Conservation (phyloP, 2,797 vertebrate species). For the Rhincodon typus region DNA sequence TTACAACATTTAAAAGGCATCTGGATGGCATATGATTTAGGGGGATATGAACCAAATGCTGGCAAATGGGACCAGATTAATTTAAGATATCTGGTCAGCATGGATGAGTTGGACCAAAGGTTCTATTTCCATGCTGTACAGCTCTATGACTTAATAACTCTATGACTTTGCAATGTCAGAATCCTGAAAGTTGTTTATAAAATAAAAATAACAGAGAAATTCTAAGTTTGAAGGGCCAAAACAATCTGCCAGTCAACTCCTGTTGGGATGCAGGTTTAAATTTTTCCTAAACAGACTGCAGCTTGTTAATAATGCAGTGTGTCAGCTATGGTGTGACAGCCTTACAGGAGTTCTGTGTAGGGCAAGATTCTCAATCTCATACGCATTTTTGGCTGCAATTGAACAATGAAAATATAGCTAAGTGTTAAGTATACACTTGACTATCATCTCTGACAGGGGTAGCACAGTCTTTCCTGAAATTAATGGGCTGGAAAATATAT, state of each 20-base stretch:
- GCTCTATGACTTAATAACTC: too few relatives aligned
- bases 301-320: neutral
- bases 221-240: neutral
- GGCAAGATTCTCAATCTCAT: neutral
- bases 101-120: too few relatives aligned
- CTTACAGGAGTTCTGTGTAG: neutral
- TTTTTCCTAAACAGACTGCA: neutral
- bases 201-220: neutral
- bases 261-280: neutral
- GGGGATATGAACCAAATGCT: too few relatives aligned
- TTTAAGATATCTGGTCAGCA: too few relatives aligned
- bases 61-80: too few relatives aligned
- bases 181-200: neutral
- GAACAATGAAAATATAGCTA: neutral
- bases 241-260: neutral
- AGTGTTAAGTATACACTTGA: neutral
- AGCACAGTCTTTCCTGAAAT: neutral
- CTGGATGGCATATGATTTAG: too few relatives aligned
- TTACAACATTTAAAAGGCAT: too few relatives aligned
- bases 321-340: neutral
- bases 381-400: neutral
- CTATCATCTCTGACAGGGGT: neutral
- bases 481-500: neutral
- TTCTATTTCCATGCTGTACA: too few relatives aligned
- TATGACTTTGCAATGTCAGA: too few relatives aligned